Evolutionary conservation across 2,888 invertebrate species (phyloP).

Genomic region (Acrobasis repandana): DNA sequence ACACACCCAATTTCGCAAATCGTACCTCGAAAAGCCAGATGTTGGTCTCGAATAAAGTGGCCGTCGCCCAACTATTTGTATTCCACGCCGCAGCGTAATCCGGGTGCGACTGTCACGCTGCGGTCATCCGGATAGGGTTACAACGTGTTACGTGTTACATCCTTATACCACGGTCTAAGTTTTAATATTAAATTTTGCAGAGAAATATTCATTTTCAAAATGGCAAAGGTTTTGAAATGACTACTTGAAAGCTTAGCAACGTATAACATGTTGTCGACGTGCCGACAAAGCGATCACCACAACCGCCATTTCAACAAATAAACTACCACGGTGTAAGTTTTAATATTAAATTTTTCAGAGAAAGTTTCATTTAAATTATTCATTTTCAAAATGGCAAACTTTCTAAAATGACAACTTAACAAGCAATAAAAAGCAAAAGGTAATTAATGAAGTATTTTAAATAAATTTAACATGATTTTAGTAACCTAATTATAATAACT

Average conservation of each 20-base stretch:
- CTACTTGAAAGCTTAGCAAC: too few species aligned
- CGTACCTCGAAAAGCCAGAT: constrained; percentile 16
- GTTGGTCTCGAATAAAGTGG: constrained; percentile 15
- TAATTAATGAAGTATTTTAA: too few species aligned
- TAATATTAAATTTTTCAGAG: too few species aligned
- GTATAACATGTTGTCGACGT: too few species aligned
- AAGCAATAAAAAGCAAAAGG: too few species aligned
- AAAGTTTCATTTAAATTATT: too few species aligned
- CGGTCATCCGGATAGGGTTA: constrained; percentile 11
- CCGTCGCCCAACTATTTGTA: constrained; percentile 20
- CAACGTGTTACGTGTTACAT: constrained; percentile 2
- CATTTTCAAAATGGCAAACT: too few species aligned
- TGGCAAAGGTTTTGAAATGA: neutral
- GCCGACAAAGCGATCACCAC: neutral
- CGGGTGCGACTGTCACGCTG: constrained; percentile 21
- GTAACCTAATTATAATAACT: too few species aligned
- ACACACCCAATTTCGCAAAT: constrained; percentile 19
- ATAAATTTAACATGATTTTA: too few species aligned
- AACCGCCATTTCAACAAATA: too few species aligned
- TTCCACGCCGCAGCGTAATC: constrained; percentile 17
- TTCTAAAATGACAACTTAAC: too few species aligned
- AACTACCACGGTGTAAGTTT: too few species aligned
- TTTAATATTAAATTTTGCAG: neutral
- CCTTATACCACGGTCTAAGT: neutral
- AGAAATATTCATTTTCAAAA: neutral